phyloP scores from a whole-genome alignment of 2,797 vertebrate species.

The Sebastes iracundus region DNA sequence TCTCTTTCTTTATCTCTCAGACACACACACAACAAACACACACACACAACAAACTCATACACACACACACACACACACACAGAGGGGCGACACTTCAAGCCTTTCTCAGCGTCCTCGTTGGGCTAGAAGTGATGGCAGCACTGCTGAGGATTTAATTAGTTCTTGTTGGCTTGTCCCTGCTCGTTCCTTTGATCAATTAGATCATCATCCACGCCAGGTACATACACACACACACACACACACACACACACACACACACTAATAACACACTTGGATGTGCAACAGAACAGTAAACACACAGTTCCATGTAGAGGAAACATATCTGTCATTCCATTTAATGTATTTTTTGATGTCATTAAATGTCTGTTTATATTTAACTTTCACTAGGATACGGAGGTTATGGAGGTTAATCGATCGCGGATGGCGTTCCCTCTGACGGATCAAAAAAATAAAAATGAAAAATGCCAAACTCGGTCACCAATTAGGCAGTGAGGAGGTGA shows the following conservation, averaged over 20 bases:
- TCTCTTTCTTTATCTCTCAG: not conserved
- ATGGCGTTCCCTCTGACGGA: too few relatives aligned
- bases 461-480: too few relatives aligned
- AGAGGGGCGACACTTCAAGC: conserved; percentile 1
- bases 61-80: not conserved
- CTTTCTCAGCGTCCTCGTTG: conserved; percentile 11
- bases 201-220: conserved; percentile 14
- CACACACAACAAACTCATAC: not conserved
- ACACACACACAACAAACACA: not conserved
- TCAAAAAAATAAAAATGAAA: too few relatives aligned
- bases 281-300: too few relatives aligned
- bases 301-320: too few relatives aligned
- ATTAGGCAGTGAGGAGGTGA: too few relatives aligned
- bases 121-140: conserved; percentile 36
- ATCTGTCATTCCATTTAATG: too few relatives aligned
- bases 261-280: not conserved
- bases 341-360: too few relatives aligned
- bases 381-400: too few relatives aligned
- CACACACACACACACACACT: conserved; percentile 7
- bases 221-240: not conserved
- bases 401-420: too few relatives aligned
- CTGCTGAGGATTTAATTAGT: conserved; percentile 51
- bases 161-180: conserved; percentile 43
- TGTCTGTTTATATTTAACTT: too few relatives aligned
- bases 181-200: conserved; percentile 50